Evolutionary conservation across 2,888 invertebrate genomes (phyloP), one percentile per base, ranked within the genome.

Genomic region (Philereme vetulata): DNA sequence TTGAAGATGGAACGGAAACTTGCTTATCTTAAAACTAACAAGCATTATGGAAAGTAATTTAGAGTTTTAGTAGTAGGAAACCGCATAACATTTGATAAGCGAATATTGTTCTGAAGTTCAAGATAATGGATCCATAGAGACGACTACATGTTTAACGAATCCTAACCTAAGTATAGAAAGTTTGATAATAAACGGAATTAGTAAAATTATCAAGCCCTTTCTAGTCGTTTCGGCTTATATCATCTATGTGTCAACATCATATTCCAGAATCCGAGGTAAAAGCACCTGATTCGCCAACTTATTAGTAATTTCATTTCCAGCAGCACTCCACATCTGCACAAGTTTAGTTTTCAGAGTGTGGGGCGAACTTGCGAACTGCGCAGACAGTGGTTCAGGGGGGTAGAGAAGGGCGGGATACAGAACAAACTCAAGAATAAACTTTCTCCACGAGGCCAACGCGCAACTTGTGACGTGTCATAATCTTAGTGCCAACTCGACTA

Each of bases 391-490:
- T 68, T 62, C 67, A 71, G 71, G 64, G 42, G 62, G 70, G 64
- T 57, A 68, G 62, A 62, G 44, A 62, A 66, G 66, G 71, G 57
- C 33, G 38, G 51, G 44, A 32, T 21, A 34, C 43, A 38, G 62
- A 72, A 74, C 77, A 75, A 81, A 81, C 81, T 76, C 72, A 68
- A 21, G 72, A 77, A 71, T 76, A 75, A 86, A 86, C 85, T 84
- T 84, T 83, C 85, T 76, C 79, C 70, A 71, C 74, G 77, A 77
- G 83, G 81, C 77, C 81, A 80, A 72, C 77, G 80, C 69, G 77
- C 68, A 79, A 84, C 84, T 85, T 81, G 74, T 80, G 81, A 83
- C 76, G 81, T 78, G 80, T 82, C 79, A 84, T 84, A 84, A 85
- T 84, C 81, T 79, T 72, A 74, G 71, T 72, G 67, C 72, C 66